phyloP scores from a whole-genome alignment of 2,888 invertebrate species.

The Chymomyza amoena region DNA sequence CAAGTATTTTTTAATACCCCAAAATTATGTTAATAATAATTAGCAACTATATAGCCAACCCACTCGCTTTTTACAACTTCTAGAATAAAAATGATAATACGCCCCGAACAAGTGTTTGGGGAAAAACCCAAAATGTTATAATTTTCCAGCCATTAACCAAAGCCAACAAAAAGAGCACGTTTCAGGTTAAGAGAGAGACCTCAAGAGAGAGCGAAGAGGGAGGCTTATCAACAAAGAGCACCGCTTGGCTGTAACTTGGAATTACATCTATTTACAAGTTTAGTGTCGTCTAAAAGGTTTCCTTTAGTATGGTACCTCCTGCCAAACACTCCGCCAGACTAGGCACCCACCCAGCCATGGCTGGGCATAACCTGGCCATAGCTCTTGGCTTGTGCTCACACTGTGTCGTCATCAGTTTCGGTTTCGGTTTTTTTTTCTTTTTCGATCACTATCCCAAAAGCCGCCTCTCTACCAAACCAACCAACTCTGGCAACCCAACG shows the following conservation, averaged over 20 bases:
- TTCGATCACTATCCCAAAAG: neutral
- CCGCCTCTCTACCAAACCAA: neutral
- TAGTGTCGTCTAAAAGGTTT: neutral
- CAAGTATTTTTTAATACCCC: too few species aligned
- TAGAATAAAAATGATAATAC: neutral
- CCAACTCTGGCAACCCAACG: neutral
- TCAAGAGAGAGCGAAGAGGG: neutral
- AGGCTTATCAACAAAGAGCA: neutral
- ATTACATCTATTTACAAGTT: neutral
- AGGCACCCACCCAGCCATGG: neutral
- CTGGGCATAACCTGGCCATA: neutral
- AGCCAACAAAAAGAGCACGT: neutral
- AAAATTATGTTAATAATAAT: too few species aligned
- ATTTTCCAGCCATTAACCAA: slow-evolving; percentile 68
- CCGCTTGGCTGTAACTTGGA: neutral
- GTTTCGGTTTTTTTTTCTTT: slow-evolving; percentile 24
- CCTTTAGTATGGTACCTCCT: neutral
- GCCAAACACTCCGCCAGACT: slow-evolving; percentile 36
- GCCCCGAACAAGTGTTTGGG: neutral
- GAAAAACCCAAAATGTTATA: slow-evolving; percentile 22
- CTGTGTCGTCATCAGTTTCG: slow-evolving; percentile 66
- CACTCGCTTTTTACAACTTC: neutral
- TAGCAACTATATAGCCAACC: too few species aligned
- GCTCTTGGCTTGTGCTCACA: slow-evolving; percentile 26
- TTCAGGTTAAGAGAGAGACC: neutral